Base-by-base conservation (phyloP, 37 sponge, comb jelly and placozoan genomes). In the Crambe crambe region DNA sequence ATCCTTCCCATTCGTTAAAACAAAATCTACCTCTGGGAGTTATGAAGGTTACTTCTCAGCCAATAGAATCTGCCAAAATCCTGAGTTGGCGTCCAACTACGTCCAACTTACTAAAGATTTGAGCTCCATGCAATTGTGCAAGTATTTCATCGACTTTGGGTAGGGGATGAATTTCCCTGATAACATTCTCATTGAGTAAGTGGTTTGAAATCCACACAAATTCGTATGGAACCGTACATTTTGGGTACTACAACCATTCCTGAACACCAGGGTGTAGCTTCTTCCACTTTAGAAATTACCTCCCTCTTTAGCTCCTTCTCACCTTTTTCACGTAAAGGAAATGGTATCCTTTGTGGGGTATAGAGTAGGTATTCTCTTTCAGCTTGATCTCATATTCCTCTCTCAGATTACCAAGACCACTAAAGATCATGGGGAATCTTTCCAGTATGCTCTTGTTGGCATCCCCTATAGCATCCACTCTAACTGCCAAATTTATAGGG, bases 241-340 rank as follows among this genome's bases (percentile, higher is more conserved):
- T 80, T 80, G 0, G 81, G 81, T 21, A 80, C 81, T 37, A 54
- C 81, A 31, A 82, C 83, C 73, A 81, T 81, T 20, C 73, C 62
- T 20, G 72, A 4, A 20, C 82, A 78, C 42, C 79, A 78, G 3
- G 67, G 68, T 36, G 79, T 40, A 25, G 79, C 68, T n/a, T 9
- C 32, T 2, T 39, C 42, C 1, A 78, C 58, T 56, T 12, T 67
- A 30, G 70, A 68, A 8, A 80, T 80, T 0, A 80, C 80, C 65
- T 27, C 65, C 10, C 65, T 22, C 9, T 63, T 22, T 22, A 63
- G 65, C 26, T 26, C 65, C 8, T 63, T 27, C 65, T 63, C 26
- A 15, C 15, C 65, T n/a, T 63, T 63, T 12, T 9, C 8, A 12
- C 27, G 18, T 23, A 63, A 27, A 25, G 65, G 65, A 25, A n/a